Percentiles rank a stretch among this genome's conserved stretches.
Conservation (phyloP, 2,888 invertebrate species). For the Ophraella communa region DNA sequence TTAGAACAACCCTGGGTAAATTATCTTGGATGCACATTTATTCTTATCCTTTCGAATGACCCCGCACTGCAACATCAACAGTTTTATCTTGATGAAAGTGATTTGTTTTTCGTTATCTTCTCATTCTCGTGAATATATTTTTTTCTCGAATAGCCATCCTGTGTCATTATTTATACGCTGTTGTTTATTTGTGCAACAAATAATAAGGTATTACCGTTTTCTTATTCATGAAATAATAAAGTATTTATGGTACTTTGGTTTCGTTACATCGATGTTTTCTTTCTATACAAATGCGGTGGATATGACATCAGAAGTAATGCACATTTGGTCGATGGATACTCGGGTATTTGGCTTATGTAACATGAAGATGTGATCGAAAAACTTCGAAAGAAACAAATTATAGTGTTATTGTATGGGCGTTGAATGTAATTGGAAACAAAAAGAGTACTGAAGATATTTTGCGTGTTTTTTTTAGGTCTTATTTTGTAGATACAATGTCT, state of each 20-base stretch:
- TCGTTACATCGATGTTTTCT: neutral
- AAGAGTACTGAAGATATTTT: neutral
- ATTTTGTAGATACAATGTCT: too few relatives aligned
- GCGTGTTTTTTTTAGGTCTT: too few relatives aligned
- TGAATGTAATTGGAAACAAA: neutral
- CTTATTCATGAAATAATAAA: slow-evolving; percentile 1
- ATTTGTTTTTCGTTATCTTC: neutral
- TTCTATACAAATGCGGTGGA: neutral
- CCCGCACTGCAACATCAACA: neutral
- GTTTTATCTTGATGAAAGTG: neutral
- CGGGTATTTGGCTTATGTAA: neutral
- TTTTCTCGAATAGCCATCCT: neutral
- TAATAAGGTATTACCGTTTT: slow-evolving; percentile 9
- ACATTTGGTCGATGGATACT: neutral
- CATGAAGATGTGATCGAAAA: neutral
- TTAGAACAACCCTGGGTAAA: neutral
- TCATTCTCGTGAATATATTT: neutral
- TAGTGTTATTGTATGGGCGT: neutral
- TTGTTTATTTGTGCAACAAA: slow-evolving; percentile 26
- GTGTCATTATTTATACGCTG: slow-evolving; percentile 13
- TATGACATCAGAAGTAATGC: neutral
- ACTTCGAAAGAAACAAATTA: neutral
- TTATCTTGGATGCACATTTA: neutral
- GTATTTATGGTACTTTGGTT: slow-evolving; percentile 3
- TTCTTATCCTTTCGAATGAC: neutral